Evolutionary conservation across 2,113 vertebrate species (phyloP).

Genomic region (Peromyscus polionotus): DNA sequence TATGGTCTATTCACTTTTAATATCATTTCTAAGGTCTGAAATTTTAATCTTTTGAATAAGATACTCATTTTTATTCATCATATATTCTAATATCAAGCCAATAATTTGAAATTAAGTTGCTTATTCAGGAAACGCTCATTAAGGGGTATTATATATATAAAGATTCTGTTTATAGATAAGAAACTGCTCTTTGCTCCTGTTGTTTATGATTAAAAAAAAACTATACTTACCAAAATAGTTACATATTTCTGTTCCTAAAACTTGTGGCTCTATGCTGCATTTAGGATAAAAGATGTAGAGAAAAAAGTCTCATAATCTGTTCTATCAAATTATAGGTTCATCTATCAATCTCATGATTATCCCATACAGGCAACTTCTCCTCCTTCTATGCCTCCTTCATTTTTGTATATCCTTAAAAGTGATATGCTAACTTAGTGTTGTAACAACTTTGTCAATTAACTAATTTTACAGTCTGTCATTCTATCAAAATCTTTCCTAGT

Average conservation of each 20-base stretch:
- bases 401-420: background rate
- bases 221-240: background rate
- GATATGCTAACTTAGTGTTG: constrained; percentile 47
- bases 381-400: background rate
- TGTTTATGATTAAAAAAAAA: constrained; percentile 3
- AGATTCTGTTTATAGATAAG: background rate
- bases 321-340: background rate
- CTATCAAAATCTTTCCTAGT: constrained; percentile 58
- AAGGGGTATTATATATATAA: background rate
- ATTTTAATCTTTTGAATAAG: constrained; percentile 4
- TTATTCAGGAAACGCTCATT: background rate
- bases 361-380: background rate
- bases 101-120: constrained; percentile 28
- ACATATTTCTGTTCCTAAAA: background rate
- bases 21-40: background rate
- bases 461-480: constrained; percentile 61
- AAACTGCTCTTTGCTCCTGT: background rate
- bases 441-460: constrained; percentile 65
- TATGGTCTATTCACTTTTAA: background rate
- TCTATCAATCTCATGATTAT: background rate
- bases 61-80: background rate
- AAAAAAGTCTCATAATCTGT: background rate
- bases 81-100: background rate
- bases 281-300: background rate
- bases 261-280: background rate